Base-by-base conservation (phyloP, 2,888 invertebrate species). In the Argyra leucocephala region DNA sequence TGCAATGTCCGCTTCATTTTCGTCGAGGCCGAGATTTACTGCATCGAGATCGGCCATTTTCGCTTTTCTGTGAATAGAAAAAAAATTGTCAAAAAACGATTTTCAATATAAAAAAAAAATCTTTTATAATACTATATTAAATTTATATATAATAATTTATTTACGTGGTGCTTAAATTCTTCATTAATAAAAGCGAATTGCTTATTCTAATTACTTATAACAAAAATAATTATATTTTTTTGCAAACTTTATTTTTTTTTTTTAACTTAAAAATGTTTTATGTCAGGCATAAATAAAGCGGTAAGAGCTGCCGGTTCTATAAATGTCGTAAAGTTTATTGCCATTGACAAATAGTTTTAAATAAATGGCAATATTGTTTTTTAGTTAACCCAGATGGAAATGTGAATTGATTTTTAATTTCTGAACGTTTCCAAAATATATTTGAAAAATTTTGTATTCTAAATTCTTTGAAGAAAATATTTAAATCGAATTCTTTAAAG, bases 1-100 rank as follows among this genome's bases (percentile, higher is more conserved):
- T 61, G 88, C 88, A 76, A 90, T 89, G 78, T 90, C 90, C 65
- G 84, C 85, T 76, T 85, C 85, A 68, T 84, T 84, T 79, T 85
- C 85, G 73, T 85, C 85, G 74, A 86, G 82, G 72, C 85, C 85
- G 76, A 86, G 83, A 80, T 85, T 85, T 72, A 85, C 85, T 74
- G 85, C 84, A 80, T 85, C 85, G 22, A 66, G 72, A 72, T 80
- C 80, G 70, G 79, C 79, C 80, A 80, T 80, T 69, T 78, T 76
- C 48, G 48, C 48, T 75, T 65, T 69, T 66, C 61, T 26, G 26
- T 26, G 18, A 15, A 24, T 31, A 31, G 4, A 26, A 21, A 61
- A 60, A 15, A 61, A 61, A 21, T 48, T 48, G 48, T 48, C 48
- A 48, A 48, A 48, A 48, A 3, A n/a, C n/a, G 12, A 48, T 48